These are phyloP conservation scores for Galeopterus variegatus DNA, from an alignment of 2,113 vertebrate genomes.

Conservation along the genomic window DNA sequence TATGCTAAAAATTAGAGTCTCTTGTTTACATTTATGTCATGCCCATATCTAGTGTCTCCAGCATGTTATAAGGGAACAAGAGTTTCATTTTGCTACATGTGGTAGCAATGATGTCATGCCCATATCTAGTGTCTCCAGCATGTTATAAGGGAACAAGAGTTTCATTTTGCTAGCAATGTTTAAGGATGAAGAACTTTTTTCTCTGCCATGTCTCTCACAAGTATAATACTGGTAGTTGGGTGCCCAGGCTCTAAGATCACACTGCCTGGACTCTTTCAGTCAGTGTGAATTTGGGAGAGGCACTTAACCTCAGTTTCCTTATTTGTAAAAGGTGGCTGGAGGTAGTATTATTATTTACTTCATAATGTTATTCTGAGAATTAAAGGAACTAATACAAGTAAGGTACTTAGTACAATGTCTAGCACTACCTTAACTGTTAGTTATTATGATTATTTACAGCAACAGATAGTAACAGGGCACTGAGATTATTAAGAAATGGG, in stretches of 20 bases:
- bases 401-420: not conserved
- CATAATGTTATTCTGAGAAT: not conserved
- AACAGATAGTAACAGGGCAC: not conserved
- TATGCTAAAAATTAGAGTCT: not conserved
- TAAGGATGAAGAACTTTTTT: conserved; percentile 2
- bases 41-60: not conserved
- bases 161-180: conserved; percentile 53
- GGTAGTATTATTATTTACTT: not conserved
- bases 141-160: conserved; percentile 5
- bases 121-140: not conserved
- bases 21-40: not conserved
- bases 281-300: not conserved
- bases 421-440: not conserved
- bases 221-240: not conserved
- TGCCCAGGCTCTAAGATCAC: not conserved
- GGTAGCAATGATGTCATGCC: not conserved
- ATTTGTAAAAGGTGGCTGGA: not conserved
- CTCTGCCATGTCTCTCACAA: not conserved
- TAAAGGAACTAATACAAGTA: not conserved
- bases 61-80: not conserved
- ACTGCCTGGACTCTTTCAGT: not conserved
- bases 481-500: conserved; percentile 23
- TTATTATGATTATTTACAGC: conserved; percentile 45
- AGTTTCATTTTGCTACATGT: conserved; percentile 33
- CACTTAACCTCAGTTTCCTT: not conserved